Conservation (phyloP, 2,113 vertebrate species). For the Zosterops pallidus region DNA sequence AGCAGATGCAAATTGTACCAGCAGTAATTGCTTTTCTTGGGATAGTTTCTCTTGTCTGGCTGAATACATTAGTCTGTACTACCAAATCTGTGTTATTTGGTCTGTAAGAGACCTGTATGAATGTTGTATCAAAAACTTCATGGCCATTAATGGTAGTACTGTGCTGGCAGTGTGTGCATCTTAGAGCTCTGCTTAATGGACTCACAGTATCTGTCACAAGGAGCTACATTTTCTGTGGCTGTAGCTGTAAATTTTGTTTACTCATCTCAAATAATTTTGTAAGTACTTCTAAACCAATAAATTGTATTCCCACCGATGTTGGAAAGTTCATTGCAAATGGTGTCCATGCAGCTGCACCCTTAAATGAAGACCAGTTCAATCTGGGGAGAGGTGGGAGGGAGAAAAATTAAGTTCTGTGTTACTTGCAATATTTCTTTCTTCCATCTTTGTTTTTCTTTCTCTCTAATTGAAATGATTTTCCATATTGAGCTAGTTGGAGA, state of each 20-base stretch:
- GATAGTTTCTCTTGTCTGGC: not conserved
- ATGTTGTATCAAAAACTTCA: not conserved
- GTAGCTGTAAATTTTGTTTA: not conserved
- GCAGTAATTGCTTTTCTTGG: slow-evolving; percentile 6
- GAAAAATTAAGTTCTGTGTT: not conserved
- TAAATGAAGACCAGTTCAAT: not conserved
- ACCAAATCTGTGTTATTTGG: not conserved
- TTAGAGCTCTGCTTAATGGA: not conserved
- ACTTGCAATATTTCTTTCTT: not conserved
- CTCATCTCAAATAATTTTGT: not conserved
- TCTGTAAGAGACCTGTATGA: not conserved
- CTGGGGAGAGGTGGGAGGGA: not conserved
- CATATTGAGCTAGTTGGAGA: not conserved
- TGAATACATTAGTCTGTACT: not conserved
- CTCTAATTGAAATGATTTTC: not conserved
- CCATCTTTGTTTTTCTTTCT: not conserved
- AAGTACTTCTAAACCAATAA: not conserved
- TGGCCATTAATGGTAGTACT: not conserved
- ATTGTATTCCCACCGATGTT: not conserved
- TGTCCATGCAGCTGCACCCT: not conserved
- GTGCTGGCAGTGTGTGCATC: not conserved
- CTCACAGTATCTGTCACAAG: not conserved
- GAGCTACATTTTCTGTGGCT: not conserved
- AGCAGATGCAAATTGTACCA: not conserved
- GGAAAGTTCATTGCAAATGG: not conserved